Evolutionary conservation across 2,113 vertebrate genomes (phyloP).

Genomic region (Patagioenas fasciata): DNA sequence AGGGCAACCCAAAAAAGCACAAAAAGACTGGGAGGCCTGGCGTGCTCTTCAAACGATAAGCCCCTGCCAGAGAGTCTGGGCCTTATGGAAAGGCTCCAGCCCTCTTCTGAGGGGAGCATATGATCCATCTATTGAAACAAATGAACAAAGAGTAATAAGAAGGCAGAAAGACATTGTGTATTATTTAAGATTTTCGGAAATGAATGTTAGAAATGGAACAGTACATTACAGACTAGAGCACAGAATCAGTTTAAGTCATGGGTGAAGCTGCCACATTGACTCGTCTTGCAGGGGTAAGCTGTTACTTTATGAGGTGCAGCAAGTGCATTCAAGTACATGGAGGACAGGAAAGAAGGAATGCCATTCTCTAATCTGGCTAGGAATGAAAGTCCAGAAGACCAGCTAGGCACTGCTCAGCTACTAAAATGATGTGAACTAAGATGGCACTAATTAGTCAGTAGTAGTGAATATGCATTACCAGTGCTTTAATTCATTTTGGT

Average conservation of each 20-base stretch:
- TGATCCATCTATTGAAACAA: neutral
- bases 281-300: neutral
- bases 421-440: neutral
- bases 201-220: neutral
- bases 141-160: neutral
- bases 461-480: neutral
- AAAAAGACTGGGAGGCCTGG: neutral
- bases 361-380: neutral
- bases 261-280: neutral
- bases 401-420: neutral
- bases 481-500: neutral
- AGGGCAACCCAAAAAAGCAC: neutral
- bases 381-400: neutral
- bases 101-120: accelerated
- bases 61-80: neutral
- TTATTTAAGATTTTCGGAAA: neutral
- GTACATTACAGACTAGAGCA: neutral
- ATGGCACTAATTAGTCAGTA: neutral
- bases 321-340: neutral
- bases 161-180: neutral
- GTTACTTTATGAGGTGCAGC: neutral
- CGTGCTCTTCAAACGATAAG: neutral
- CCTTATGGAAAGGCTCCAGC: neutral
- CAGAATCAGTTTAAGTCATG: neutral
- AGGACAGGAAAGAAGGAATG: neutral